Conservation (phyloP, 1,140 invertebrate species). For the Teleopsis dalmanni region DNA sequence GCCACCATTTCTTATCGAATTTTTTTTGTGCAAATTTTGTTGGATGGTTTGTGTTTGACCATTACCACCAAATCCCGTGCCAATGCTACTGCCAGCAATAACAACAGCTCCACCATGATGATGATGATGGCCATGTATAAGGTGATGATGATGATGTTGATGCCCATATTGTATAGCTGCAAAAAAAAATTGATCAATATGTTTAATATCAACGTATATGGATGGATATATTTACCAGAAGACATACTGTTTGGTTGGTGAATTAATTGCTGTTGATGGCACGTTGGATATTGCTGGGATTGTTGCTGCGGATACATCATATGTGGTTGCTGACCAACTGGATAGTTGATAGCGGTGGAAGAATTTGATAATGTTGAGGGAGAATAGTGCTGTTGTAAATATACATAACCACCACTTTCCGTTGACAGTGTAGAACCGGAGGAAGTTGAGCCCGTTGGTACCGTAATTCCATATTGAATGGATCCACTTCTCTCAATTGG, state of each 20-base stretch:
- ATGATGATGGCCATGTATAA: conserved; percentile 45
- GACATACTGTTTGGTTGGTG: conserved; percentile 18
- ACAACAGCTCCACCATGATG: conserved; percentile 42
- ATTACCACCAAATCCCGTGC: conserved; percentile 35
- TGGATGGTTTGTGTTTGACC: conserved; percentile 43
- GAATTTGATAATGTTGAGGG: conserved; percentile 28
- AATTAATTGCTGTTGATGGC: conserved; percentile 38
- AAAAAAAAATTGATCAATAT: too few relatives aligned
- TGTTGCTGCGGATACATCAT: conserved; percentile 29
- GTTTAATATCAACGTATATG: not conserved
- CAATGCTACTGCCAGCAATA: conserved; percentile 40
- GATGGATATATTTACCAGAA: conserved; percentile 1
- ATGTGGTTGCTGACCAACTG: conserved; percentile 34
- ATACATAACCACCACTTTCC: conserved; percentile 38
- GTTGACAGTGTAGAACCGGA: conserved; percentile 22
- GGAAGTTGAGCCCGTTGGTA: conserved; percentile 17
- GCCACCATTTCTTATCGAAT: conserved; percentile 56
- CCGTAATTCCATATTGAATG: conserved; percentile 35
- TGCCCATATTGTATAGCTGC: conserved; percentile 6
- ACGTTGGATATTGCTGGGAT: conserved; percentile 35
- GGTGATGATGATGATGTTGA: conserved; percentile 41
- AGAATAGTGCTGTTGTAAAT: conserved; percentile 42
- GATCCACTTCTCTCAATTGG: conserved; percentile 39
- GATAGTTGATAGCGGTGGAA: conserved; percentile 36
- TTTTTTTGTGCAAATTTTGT: conserved; percentile 57